These are phyloP conservation scores for Hyperoplus lanceolatus DNA, from an alignment of 2,797 vertebrate genomes.

Conservation along the genomic window DNA sequence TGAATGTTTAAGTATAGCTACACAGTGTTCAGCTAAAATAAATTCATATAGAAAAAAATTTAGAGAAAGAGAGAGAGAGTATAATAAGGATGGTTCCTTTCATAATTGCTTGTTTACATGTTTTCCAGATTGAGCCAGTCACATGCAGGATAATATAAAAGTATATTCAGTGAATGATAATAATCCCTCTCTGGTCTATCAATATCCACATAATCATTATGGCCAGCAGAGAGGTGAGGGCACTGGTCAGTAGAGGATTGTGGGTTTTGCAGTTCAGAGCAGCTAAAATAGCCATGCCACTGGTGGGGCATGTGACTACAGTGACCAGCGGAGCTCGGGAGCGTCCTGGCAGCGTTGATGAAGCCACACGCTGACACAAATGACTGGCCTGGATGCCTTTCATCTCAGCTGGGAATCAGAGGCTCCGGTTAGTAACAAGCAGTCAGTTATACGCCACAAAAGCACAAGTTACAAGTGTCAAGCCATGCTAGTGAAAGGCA, in stretches of 20 bases:
- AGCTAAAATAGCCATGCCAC: slow-evolving; percentile 83
- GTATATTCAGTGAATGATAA: slow-evolving; percentile 79
- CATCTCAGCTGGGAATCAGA: slow-evolving; percentile 79
- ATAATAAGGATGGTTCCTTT: slow-evolving; percentile 16
- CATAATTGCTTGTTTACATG: slow-evolving; percentile 68
- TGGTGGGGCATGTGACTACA: slow-evolving; percentile 75
- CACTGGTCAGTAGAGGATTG: slow-evolving; percentile 82
- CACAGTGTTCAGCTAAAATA: slow-evolving; percentile 30
- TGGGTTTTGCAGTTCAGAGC: slow-evolving; percentile 84
- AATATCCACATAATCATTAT: slow-evolving; percentile 84
- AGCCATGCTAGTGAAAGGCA: slow-evolving; percentile 59
- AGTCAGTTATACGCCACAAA: slow-evolving; percentile 73
- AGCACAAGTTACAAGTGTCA: slow-evolving; percentile 73
- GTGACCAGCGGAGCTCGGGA: slow-evolving; percentile 71
- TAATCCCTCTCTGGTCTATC: slow-evolving; percentile 83
- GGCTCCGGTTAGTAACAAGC: slow-evolving; percentile 71
- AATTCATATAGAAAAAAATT: not conserved
- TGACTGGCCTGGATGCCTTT: slow-evolving; percentile 79
- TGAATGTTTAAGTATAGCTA: not conserved
- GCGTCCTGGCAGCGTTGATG: slow-evolving; percentile 70
- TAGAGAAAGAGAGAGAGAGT: slow-evolving; percentile 8
- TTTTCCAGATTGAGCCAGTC: slow-evolving; percentile 64
- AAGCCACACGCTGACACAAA: slow-evolving; percentile 84
- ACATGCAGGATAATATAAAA: slow-evolving; percentile 75
- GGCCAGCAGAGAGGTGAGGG: slow-evolving; percentile 78